A percentile compares a stretch with the other conserved stretches of the same genome.
Conservation (phyloP, 2,888 invertebrate genomes). For the Euplagia quadripunctaria region DNA sequence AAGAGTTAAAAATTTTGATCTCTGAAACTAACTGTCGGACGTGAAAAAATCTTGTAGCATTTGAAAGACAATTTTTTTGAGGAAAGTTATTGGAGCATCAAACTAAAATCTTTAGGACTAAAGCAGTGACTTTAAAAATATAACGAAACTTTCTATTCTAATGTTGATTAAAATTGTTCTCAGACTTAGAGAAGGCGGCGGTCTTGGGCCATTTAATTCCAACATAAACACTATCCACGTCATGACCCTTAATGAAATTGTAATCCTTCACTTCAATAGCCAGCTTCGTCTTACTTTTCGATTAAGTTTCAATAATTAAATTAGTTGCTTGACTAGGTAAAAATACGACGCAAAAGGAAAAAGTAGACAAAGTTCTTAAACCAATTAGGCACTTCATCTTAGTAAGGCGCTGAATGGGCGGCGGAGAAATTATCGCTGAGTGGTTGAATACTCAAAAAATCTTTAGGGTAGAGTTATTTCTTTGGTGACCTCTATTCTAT, state of each 20-base stretch:
- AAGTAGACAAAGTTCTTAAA: constrained; percentile 39
- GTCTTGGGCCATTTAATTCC: not conserved
- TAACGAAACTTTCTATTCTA: not conserved
- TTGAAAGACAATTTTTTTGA: too few relatives aligned
- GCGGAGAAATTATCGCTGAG: constrained; percentile 47
- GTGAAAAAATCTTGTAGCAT: too few relatives aligned
- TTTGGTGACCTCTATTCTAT: constrained; percentile 55
- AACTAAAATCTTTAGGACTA: too few relatives aligned
- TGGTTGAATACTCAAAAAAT: constrained; percentile 53
- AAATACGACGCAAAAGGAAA: constrained; percentile 5
- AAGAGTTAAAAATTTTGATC: too few relatives aligned
- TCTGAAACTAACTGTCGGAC: too few relatives aligned
- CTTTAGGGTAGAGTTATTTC: constrained; percentile 50
- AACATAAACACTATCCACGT: not conserved
- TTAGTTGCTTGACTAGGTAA: constrained; percentile 1
- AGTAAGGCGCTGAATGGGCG: constrained; percentile 27
- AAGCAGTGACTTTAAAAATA: not conserved
- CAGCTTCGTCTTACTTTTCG: not conserved
- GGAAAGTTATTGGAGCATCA: too few relatives aligned
- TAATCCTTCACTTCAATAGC: not conserved
- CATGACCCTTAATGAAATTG: not conserved
- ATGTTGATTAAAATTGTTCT: not conserved
- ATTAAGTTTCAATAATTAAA: constrained; percentile 1
- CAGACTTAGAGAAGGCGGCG: not conserved
- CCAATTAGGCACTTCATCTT: constrained; percentile 48